A percentile compares a stretch with the other conserved stretches of the same genome.
Conservation (phyloP, 2,113 vertebrate species). For the Oncorhynchus mykiss region DNA sequence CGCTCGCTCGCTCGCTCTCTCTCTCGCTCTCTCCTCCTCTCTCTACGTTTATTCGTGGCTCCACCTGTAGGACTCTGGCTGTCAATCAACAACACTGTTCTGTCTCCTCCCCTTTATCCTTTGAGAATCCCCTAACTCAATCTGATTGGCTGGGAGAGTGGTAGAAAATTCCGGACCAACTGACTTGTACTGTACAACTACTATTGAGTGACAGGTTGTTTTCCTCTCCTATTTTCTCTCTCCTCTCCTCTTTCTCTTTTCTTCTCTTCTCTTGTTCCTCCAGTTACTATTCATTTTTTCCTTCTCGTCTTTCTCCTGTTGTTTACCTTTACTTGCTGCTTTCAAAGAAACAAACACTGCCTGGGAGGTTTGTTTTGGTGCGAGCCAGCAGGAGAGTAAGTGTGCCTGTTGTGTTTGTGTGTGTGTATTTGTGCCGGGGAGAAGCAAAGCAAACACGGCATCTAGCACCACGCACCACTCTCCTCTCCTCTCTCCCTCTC, state of each 20-base stretch:
- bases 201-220: not conserved
- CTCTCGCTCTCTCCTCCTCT: not conserved
- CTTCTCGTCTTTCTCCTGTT: constrained; percentile 12
- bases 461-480: constrained; percentile 40
- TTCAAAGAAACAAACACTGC: constrained; percentile 22
- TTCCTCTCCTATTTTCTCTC: not conserved
- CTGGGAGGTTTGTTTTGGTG: not conserved
- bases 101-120: constrained; percentile 60
- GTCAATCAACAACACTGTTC: constrained; percentile 61
- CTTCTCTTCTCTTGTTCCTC: not conserved
- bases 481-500: no score
- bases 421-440: constrained; percentile 14
- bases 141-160: constrained; percentile 61
- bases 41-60: constrained; percentile 14
- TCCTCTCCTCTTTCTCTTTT: not conserved
- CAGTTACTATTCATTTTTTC: not conserved
- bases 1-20: constrained; percentile 12
- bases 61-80: constrained; percentile 74
- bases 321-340: constrained; percentile 25
- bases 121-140: constrained; percentile 32
- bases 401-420: not conserved
- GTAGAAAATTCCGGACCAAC: constrained; percentile 56
- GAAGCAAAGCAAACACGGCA: constrained; percentile 57
- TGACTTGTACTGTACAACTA: constrained; percentile 7
- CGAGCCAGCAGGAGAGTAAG: not conserved